phyloP scores from a whole-genome alignment of 2,113 vertebrate genomes.

The Scomber colias region DNA sequence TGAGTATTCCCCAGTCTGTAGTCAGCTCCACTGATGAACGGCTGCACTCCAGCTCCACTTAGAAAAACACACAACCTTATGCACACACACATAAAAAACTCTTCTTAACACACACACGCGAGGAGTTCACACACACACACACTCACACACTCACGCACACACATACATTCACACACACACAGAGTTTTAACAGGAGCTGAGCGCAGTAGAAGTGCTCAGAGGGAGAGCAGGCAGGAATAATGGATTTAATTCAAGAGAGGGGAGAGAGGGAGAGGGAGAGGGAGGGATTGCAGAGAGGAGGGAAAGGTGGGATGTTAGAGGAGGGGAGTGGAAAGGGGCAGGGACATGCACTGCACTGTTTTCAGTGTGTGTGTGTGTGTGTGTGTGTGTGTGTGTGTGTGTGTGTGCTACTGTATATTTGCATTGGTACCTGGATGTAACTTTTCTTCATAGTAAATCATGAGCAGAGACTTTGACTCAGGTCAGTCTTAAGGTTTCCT shows the following conservation, averaged over 20 bases:
- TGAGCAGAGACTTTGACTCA: background rate
- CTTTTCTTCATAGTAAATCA: background rate
- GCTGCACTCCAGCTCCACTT: slow-evolving; percentile 73
- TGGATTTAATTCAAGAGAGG: slow-evolving; percentile 81
- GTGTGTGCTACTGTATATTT: slow-evolving; percentile 31
- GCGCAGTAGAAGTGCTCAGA: slow-evolving; percentile 67
- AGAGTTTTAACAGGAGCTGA: slow-evolving; percentile 66
- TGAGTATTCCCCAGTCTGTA: slow-evolving; percentile 65
- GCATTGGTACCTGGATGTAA: slow-evolving; percentile 2
- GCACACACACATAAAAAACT: slow-evolving; percentile 65
- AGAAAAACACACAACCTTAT: slow-evolving; percentile 68
- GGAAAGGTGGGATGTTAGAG: slow-evolving; percentile 72
- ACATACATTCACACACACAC: slow-evolving; percentile 37
- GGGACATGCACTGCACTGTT: slow-evolving; percentile 41
- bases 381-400: slow-evolving; percentile 17
- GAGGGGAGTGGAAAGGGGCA: slow-evolving; percentile 70
- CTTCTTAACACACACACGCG: slow-evolving; percentile 60
- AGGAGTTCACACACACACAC: slow-evolving; percentile 48
- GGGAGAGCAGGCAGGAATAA: slow-evolving; percentile 81
- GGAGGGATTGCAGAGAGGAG: slow-evolving; percentile 64
- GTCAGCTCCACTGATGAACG: slow-evolving; percentile 69
- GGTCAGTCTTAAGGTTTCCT: background rate
- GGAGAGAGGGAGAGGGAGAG: slow-evolving; percentile 40
- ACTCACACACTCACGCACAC: slow-evolving; percentile 61
- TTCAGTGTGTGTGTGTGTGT: background rate